Evolutionary conservation across 2,113 vertebrate species (phyloP), one percentile per base, ranked within the genome.

Genomic region (Chelonoidis abingdonii): DNA sequence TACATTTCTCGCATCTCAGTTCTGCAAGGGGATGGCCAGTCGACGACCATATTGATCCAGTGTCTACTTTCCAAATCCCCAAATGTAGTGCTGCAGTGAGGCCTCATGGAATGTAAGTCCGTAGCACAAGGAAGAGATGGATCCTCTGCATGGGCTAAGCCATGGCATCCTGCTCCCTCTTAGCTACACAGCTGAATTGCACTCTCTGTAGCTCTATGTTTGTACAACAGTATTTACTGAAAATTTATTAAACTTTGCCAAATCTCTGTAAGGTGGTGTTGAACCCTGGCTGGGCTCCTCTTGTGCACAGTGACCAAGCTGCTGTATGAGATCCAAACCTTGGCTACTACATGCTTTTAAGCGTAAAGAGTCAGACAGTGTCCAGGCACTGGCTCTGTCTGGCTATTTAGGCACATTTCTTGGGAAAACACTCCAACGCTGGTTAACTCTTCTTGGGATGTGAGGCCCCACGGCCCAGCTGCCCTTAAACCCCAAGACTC

Each of bases 51-150:
- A 4, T 12, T 72, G 5, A 88, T 90, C 4, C 17, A 80, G 0
- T n/a, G 9, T 62, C 31, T 54, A 25, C 6, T 54, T 93, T 89
- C 0, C 0, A 10, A n/a, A 14, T 31, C 76, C n/a, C 59, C 22
- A 14, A n/a, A 41, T 47, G 10, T 1, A 65, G n/a, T 41, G 8
- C 3, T 62, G 27, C 59, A 75, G 35, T 47, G 88, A 72, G 21
- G 19, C 8, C 38, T 3, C 4, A 72, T 72, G 72, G 7, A 10
- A 1, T 56, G 54, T 50, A 47, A 4, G 75, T 86, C 72, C 72
- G 19, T 84, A 84, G 44, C 84, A 81, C 31, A 44, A 38, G 17
- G 35, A 56, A 16, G 62, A 88, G 24, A 56, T 21, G 83, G 35
- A 24, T 1, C n/a, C 31, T 38, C 9, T 79, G 11, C 27, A 27